Conservation (phyloP, 2,797 vertebrate species). For the Characodon lateralis region DNA sequence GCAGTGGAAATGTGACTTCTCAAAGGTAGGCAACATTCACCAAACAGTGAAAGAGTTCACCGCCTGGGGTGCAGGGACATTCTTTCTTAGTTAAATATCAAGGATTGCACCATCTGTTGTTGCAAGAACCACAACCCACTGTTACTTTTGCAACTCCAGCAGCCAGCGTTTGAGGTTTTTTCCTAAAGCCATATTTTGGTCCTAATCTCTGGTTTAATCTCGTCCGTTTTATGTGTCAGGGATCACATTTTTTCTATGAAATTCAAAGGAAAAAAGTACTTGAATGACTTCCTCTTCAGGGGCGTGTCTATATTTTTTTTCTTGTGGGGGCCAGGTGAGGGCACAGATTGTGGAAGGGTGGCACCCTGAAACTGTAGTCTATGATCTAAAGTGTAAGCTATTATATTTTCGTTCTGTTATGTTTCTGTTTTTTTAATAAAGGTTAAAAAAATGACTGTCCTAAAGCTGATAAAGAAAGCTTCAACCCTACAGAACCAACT, state of each 20-base stretch:
- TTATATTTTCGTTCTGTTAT: no score
- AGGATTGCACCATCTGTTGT: constrained; percentile 1
- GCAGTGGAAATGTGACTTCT: no score
- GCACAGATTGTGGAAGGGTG: no score
- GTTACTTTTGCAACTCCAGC: background rate
- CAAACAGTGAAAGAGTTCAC: background rate
- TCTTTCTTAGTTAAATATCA: background rate
- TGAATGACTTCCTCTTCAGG: background rate
- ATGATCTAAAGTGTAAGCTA: no score
- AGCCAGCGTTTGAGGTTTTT: background rate
- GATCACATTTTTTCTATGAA: background rate
- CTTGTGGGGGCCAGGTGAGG: no score
- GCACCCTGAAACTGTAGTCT: no score
- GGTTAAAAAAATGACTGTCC: no score
- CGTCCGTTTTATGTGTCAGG: background rate
- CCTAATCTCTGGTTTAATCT: background rate
- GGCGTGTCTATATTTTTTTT: no score
- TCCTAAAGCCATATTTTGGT: background rate
- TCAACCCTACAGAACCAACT: no score
- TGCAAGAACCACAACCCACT: background rate
- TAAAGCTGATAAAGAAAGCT: no score
- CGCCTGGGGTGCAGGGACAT: background rate
- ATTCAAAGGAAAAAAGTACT: background rate
- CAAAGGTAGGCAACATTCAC: no score
- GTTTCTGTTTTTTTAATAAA: no score